These are phyloP conservation scores for Erythrolamprus reginae DNA, from an alignment of 2,113 vertebrate species.

Conservation along the genomic window DNA sequence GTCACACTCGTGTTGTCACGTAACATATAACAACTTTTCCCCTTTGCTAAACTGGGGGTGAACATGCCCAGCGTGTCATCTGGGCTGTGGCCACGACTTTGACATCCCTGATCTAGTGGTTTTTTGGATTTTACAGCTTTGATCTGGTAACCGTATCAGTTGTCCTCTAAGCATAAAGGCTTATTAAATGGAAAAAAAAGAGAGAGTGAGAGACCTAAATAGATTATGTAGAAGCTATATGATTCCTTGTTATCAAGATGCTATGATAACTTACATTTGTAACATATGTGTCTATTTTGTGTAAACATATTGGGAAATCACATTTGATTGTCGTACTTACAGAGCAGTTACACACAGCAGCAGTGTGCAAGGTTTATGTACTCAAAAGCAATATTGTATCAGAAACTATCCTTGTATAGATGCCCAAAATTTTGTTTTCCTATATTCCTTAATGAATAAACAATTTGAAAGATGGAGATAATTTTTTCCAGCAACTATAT, in stretches of 20 bases:
- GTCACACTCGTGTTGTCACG: too few relatives aligned
- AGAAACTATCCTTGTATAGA: background rate
- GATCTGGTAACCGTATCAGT: background rate
- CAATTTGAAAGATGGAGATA: background rate
- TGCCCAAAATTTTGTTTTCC: background rate
- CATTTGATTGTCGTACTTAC: background rate
- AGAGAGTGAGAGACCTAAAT: background rate
- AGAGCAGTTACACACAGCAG: background rate
- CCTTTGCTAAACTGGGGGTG: too few relatives aligned
- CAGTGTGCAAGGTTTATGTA: background rate
- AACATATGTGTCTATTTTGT: background rate
- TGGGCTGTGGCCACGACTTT: too few relatives aligned
- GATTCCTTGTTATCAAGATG: background rate
- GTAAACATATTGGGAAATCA: background rate
- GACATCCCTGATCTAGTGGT: background rate
- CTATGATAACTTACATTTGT: background rate
- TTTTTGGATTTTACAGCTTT: background rate
- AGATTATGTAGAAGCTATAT: background rate
- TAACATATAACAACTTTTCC: too few relatives aligned
- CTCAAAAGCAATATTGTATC: background rate
- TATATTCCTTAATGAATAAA: background rate
- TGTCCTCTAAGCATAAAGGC: constrained; percentile 21
- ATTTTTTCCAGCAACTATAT: background rate
- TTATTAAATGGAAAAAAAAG: constrained; percentile 22
- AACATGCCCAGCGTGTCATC: too few relatives aligned